Percentiles rank a stretch among this genome's conserved stretches.
Conservation (phyloP, 2,888 invertebrate species). For the Orgyia antiqua region DNA sequence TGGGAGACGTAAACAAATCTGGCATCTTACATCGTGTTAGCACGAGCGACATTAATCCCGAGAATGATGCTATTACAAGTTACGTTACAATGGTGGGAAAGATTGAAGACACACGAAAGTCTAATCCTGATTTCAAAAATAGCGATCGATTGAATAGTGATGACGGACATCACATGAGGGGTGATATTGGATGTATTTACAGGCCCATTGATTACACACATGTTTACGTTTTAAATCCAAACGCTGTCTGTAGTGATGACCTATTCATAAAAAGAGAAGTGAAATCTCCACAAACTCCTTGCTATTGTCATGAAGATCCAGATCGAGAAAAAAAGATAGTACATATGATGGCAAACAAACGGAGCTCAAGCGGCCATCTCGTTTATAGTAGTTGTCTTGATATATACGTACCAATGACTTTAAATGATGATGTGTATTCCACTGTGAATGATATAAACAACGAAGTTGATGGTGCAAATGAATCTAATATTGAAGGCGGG, state of each 20-base stretch:
- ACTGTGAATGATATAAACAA: constrained; percentile 12
- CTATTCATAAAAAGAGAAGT: constrained; percentile 46
- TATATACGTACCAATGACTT: constrained; percentile 18
- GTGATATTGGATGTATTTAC: constrained; percentile 43
- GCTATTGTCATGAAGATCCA: constrained; percentile 43
- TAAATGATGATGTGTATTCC: constrained; percentile 15
- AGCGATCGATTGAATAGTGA: constrained; percentile 17
- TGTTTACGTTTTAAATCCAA: constrained; percentile 41
- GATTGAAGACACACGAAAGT: constrained; percentile 9
- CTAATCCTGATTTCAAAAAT: constrained; percentile 25
- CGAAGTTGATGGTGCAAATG: neutral
- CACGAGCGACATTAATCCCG: too few species aligned
- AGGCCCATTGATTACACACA: constrained; percentile 35
- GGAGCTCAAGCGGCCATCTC: constrained; percentile 20
- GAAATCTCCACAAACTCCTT: constrained; percentile 37
- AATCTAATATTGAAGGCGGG: neutral
- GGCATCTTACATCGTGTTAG: too few species aligned
- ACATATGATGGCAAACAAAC: constrained; percentile 8
- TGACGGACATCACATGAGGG: constrained; percentile 41
- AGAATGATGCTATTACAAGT: constrained; percentile 4
- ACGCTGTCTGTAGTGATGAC: constrained; percentile 28
- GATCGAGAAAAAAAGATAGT: constrained; percentile 18
- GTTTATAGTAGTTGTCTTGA: constrained; percentile 42
- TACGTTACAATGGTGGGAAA: constrained; percentile 15
- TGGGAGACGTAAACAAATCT: constrained; percentile 9